These are phyloP conservation scores for Ursus arctos DNA, from an alignment of 2,113 vertebrate genomes.

Conservation along the genomic window DNA sequence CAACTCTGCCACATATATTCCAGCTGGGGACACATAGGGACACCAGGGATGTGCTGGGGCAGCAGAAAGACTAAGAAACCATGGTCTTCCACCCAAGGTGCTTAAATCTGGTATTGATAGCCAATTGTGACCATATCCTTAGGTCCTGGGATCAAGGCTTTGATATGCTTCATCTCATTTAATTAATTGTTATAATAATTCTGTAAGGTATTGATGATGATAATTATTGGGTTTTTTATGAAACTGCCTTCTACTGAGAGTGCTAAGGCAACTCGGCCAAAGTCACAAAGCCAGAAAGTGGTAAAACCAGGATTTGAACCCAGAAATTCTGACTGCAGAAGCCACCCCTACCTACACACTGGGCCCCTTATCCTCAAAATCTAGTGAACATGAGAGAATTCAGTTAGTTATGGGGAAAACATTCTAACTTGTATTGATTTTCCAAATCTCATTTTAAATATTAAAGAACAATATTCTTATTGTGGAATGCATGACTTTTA, in stretches of 20 bases:
- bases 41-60: background rate
- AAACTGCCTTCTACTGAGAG: background rate
- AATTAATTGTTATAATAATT: background rate
- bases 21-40: background rate
- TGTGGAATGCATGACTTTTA: background rate
- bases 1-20: background rate
- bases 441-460: background rate
- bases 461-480: background rate
- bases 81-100: background rate
- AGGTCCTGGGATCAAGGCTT: background rate
- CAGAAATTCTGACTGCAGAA: background rate
- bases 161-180: background rate
- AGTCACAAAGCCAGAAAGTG: background rate
- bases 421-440: background rate
- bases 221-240: background rate
- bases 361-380: background rate
- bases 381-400: background rate
- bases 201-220: background rate
- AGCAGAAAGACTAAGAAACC: background rate
- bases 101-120: background rate
- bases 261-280: background rate
- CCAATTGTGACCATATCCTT: background rate
- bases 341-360: fast-evolving
- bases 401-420: background rate
- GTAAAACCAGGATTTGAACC: background rate